phyloP scores from a whole-genome alignment of 2,888 invertebrate genomes.

The Epiblema foenella region DNA sequence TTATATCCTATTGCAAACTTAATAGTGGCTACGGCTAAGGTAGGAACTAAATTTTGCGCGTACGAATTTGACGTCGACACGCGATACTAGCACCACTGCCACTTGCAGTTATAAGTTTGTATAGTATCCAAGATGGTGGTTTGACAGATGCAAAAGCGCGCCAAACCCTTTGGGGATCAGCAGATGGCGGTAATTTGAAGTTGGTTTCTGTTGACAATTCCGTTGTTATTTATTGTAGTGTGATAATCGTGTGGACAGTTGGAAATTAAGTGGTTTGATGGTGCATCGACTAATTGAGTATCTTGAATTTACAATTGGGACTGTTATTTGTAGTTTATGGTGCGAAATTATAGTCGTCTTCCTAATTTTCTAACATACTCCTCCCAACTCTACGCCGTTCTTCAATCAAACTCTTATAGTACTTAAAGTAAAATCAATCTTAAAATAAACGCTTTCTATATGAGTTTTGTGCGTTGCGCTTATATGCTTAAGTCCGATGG shows the following conservation, averaged over 20 bases:
- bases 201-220: conserved; percentile 73
- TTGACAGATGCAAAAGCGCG: conserved; percentile 73
- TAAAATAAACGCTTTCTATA: too few relatives aligned
- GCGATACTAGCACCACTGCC: background rate
- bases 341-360: background rate
- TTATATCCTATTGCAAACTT: conserved; percentile 4
- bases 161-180: conserved; percentile 81
- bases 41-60: background rate
- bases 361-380: too few relatives aligned
- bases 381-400: too few relatives aligned
- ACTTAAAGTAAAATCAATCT: too few relatives aligned
- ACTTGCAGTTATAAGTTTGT: conserved; percentile 8
- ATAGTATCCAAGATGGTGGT: conserved; percentile 67
- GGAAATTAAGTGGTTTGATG: conserved; percentile 38
- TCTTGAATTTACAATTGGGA: conserved; percentile 14
- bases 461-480: too few relatives aligned
- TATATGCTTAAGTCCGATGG: too few relatives aligned
- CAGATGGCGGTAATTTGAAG: conserved; percentile 80
- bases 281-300: conserved; percentile 24
- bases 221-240: conserved; percentile 76
- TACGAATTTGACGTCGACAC: background rate
- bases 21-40: background rate
- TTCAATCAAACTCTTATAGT: too few relatives aligned
- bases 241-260: conserved; percentile 72
- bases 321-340: background rate